Evolutionary conservation across 2,797 vertebrate species (phyloP).

Genomic region (Macrochelys suwanniensis): DNA sequence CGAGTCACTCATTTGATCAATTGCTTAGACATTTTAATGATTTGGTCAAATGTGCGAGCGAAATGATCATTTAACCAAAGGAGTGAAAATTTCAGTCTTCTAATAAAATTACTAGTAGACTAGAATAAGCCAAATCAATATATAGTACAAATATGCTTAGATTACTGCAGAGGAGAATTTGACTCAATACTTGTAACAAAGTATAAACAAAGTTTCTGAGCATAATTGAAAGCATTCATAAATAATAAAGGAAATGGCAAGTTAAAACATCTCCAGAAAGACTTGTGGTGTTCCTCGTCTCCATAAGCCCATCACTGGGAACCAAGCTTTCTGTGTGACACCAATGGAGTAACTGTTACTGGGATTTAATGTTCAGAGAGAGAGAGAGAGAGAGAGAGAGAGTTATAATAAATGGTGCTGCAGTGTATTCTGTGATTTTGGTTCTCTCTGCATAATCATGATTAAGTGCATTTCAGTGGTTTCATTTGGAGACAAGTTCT

Average conservation of each 20-base stretch:
- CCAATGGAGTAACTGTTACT: slow-evolving; percentile 9
- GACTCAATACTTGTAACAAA: background rate
- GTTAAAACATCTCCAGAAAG: background rate
- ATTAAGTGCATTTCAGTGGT: slow-evolving; percentile 2
- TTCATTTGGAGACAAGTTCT: background rate
- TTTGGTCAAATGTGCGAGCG: background rate
- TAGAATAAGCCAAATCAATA: background rate
- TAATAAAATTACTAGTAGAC: background rate
- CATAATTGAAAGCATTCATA: background rate
- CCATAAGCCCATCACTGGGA: background rate
- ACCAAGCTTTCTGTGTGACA: background rate
- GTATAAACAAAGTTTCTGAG: background rate
- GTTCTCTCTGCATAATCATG: background rate
- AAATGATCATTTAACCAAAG: background rate
- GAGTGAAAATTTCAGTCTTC: background rate
- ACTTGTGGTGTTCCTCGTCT: background rate
- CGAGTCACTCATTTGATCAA: background rate
- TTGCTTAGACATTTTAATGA: background rate
- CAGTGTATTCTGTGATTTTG: background rate
- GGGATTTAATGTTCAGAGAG: background rate
- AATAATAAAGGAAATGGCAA: background rate
- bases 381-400: slow-evolving; percentile 1
- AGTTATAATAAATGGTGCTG: background rate
- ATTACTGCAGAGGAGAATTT: background rate
- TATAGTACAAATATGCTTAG: background rate